Base-by-base conservation (phyloP, 2,113 vertebrate genomes). In the Pavo muticus region DNA sequence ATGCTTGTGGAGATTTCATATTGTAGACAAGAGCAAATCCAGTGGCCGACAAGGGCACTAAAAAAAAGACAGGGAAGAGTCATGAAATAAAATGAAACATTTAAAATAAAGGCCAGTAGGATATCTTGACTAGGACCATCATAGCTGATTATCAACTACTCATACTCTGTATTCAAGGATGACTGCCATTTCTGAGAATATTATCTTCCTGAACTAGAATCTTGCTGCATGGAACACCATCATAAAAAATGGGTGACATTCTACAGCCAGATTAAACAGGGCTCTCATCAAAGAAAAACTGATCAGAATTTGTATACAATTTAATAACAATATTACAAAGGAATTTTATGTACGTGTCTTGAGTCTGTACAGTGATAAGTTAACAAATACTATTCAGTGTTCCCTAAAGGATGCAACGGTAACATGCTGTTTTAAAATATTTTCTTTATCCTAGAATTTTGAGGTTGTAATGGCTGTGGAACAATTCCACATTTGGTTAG, bases 1-100 rank as follows among this genome's bases (percentile, higher is more conserved):
- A 93, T 79, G 27, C 23, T 81, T 71, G 75, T 52, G 70, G 57
- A 56, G 25, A 72, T 86, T 94, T 93, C 75, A 83, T 94, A 45
- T 69, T 37, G 56, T 45, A 73, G 60, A 30, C 2, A 7, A 77
- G 74, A 94, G 82, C 50, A 77, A 73, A 88, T 64, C 78, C 70
- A 72, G 52, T 21, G 37, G 35, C 40, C 90, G 87, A 87, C 63
- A 91, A 87, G 72, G 71, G 69, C 48, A 57, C 32, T 82, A 79
- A 91, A 95, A 75, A 89, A 71, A 92, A 65, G 64, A 74, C 23
- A 67, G 1, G 6, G 60, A 85, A 72, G 45, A 48, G 16, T 78
- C 64, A 83, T 63, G 25, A 85, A 89, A 77, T 67, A 70, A 85
- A 94, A 83, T 9, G 9, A 59, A 77, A 42, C 4, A 27, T 91